These are phyloP conservation scores for Hypotaenidia okinawae DNA, from an alignment of 2,797 vertebrate genomes.

Conservation along the genomic window DNA sequence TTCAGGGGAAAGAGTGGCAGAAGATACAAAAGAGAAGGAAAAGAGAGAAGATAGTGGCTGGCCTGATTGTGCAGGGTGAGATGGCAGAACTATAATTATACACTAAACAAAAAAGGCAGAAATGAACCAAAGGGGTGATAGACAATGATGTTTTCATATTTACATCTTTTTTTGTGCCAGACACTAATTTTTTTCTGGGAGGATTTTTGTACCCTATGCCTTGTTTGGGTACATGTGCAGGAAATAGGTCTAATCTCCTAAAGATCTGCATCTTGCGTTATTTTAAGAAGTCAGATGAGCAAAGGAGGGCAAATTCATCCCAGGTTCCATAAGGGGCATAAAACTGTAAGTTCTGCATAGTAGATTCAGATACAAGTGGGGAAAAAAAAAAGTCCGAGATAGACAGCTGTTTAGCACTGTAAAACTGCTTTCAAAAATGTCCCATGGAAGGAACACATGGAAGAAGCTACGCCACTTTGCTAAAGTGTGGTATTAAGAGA, in stretches of 20 bases:
- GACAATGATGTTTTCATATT: background rate
- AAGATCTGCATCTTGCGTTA: background rate
- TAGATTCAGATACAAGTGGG: background rate
- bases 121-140: background rate
- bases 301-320: background rate
- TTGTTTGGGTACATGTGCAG: background rate
- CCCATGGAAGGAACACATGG: background rate
- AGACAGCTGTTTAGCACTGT: background rate
- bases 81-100: background rate
- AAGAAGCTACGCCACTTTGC: background rate
- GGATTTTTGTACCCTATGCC: background rate
- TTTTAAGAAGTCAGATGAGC: background rate
- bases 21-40: background rate
- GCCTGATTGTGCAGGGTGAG: background rate
- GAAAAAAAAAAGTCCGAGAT: background rate
- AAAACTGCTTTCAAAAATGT: background rate
- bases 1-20: background rate
- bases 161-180: background rate
- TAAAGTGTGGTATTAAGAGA: slow-evolving; percentile 9
- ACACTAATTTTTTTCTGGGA: background rate
- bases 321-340: background rate
- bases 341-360: background rate
- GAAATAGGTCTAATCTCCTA: background rate
- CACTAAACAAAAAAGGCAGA: background rate
- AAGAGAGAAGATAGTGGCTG: background rate